These are phyloP conservation scores for Hylaeus volcanicus DNA, from an alignment of 1,140 invertebrate species.

Conservation along the genomic window DNA sequence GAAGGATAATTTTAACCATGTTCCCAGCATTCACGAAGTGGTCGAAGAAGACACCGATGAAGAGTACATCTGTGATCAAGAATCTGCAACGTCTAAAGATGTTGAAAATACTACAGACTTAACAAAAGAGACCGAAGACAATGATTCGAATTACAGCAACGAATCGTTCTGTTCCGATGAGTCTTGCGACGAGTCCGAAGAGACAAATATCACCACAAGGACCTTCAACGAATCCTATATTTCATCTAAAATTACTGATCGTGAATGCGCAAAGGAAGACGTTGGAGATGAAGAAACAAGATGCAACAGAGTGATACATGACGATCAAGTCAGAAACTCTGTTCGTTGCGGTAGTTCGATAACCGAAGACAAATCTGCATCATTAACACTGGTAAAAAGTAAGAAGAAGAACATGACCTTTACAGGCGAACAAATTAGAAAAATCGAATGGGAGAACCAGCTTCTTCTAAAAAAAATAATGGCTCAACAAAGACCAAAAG, in stretches of 20 bases:
- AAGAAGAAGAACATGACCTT: conserved; percentile 79
- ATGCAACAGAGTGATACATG: not conserved
- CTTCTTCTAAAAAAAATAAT: conserved; percentile 78
- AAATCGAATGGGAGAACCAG: conserved; percentile 79
- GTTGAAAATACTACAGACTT: not conserved
- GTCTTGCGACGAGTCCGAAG: conserved; percentile 62
- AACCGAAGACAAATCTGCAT: not conserved
- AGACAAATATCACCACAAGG: conserved; percentile 50
- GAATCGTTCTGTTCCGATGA: conserved; percentile 68
- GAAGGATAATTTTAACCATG: conserved; percentile 28
- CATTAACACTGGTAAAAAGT: not conserved
- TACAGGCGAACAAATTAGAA: conserved; percentile 76
- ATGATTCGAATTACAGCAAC: conserved; percentile 65
- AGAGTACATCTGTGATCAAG: conserved; percentile 15
- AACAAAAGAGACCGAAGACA: conserved; percentile 31
- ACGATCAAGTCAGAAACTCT: conserved; percentile 6
- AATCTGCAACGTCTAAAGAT: not conserved
- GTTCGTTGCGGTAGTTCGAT: not conserved
- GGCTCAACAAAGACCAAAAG: conserved; percentile 66
- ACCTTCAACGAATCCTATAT: conserved; percentile 41
- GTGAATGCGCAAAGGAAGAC: not conserved
- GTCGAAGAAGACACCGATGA: conserved; percentile 55
- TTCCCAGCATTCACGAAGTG: conserved; percentile 53
- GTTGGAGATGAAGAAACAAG: not conserved
- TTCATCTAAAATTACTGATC: not conserved